A percentile compares a stretch with the other conserved stretches of the same genome.
phyloP scores from a whole-genome alignment of 2,888 invertebrate genomes.

The Lasiommata megera region DNA sequence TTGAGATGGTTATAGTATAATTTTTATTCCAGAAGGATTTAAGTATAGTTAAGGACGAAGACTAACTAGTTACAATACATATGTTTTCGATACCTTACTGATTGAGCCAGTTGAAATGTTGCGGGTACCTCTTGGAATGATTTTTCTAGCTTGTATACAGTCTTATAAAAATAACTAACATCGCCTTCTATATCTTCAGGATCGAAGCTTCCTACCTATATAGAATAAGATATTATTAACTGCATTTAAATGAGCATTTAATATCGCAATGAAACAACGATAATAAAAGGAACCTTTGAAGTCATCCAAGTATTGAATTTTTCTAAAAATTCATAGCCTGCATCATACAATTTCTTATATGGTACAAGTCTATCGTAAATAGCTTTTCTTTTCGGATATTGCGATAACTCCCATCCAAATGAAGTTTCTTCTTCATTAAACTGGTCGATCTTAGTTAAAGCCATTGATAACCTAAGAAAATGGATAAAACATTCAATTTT shows the following conservation, averaged over 20 bases:
- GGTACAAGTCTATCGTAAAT: conserved; percentile 91
- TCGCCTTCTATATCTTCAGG: conserved; percentile 94
- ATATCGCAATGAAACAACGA: neutral
- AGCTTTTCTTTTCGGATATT: conserved; percentile 92
- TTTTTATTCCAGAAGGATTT: too few relatives aligned
- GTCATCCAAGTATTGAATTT: conserved; percentile 94
- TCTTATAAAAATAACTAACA: conserved; percentile 85
- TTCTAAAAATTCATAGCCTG: conserved; percentile 91
- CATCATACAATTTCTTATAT: conserved; percentile 93
- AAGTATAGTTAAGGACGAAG: too few relatives aligned
- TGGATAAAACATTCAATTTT: neutral
- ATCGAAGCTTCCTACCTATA: conserved; percentile 88
- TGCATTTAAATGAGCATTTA: too few relatives aligned
- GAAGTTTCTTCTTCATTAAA: conserved; percentile 96
- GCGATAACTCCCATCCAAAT: conserved; percentile 93
- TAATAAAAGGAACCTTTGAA: conserved; percentile 61
- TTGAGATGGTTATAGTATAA: too few relatives aligned
- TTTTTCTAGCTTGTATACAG: conserved; percentile 94
- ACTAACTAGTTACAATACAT: too few relatives aligned
- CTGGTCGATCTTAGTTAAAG: conserved; percentile 90
- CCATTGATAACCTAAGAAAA: conserved; percentile 81
- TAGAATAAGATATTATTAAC: too few relatives aligned
- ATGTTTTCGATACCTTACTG: conserved; percentile 66
- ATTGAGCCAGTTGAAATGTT: conserved; percentile 86
- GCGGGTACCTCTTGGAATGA: conserved; percentile 89